A percentile compares a stretch with the other conserved stretches of the same genome.
Conservation (phyloP, 2,888 invertebrate genomes). For the Lepas anatifera region DNA sequence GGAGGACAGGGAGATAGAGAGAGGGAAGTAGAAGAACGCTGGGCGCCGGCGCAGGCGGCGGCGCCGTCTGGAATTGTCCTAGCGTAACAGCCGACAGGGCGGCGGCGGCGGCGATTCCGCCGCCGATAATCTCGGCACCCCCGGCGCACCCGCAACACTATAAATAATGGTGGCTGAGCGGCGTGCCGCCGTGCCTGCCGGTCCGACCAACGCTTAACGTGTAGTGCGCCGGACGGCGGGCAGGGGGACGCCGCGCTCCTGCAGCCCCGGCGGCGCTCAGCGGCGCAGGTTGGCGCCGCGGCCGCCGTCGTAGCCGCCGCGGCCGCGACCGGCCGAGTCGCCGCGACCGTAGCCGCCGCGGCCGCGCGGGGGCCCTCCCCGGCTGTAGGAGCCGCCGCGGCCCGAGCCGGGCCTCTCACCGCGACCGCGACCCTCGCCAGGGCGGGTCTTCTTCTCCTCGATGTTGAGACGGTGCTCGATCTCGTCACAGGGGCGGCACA, state of each 20-base stretch:
- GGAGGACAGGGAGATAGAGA: too few relatives aligned
- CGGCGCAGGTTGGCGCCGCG: slow-evolving; percentile 31
- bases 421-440: not conserved
- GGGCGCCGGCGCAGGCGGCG: not conserved
- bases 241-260: slow-evolving; percentile 3
- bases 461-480: slow-evolving; percentile 15
- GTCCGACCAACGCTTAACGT: not conserved
- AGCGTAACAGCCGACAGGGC: too few relatives aligned
- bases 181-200: not conserved
- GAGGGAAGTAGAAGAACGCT: too few relatives aligned
- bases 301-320: slow-evolving; percentile 45
- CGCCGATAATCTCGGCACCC: not conserved
- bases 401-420: not conserved
- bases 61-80: too few relatives aligned
- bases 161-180: not conserved
- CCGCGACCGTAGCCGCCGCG: slow-evolving; percentile 91
- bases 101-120: not conserved
- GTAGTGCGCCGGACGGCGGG: not conserved
- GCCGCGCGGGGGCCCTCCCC: slow-evolving; percentile 84
- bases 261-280: slow-evolving; percentile 32
- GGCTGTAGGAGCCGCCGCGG: slow-evolving; percentile 30
- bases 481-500: not conserved
- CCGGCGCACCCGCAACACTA: not conserved
- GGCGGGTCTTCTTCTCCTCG: slow-evolving; percentile 9
- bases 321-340: slow-evolving; percentile 53